Conservation (phyloP, 2,888 invertebrate genomes). For the Deladenus siricidicola region DNA sequence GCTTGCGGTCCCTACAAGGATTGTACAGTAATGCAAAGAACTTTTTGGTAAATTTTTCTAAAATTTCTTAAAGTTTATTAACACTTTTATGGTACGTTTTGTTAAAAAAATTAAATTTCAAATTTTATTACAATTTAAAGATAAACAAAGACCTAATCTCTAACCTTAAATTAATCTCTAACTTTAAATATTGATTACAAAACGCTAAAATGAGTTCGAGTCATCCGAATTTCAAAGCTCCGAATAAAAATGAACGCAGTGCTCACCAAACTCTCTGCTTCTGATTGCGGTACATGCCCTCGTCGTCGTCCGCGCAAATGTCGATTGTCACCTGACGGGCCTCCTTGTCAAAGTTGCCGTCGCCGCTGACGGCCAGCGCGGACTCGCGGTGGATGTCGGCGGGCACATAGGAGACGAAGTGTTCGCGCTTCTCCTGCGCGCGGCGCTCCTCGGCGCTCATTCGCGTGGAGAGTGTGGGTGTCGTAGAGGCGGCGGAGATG, state of each 20-base stretch:
- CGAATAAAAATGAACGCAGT: background rate
- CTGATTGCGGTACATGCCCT: conserved; percentile 40
- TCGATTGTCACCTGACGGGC: conserved; percentile 74
- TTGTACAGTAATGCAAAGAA: no score
- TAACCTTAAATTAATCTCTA: no score
- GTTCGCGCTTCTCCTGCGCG: conserved; percentile 30
- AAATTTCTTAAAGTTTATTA: no score
- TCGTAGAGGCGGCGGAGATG: conserved; percentile 72
- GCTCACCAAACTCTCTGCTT: conserved; percentile 39
- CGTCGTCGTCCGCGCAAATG: conserved; percentile 70
- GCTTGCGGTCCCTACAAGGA: conserved; percentile 86
- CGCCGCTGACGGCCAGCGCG: conserved; percentile 36
- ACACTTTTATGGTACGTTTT: no score
- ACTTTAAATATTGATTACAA: no score
- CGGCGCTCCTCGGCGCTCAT: conserved; percentile 17
- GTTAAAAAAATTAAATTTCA: background rate
- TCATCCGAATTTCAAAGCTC: background rate
- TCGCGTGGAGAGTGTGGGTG: conserved; percentile 62
- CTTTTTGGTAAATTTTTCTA: no score
- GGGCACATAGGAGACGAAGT: conserved; percentile 43
- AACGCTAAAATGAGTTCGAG: no score
- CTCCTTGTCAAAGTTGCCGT: conserved; percentile 65
- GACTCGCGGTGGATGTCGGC: conserved; percentile 38
- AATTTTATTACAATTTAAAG: background rate
- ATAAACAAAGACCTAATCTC: no score